Evolutionary conservation across 1,140 invertebrate species (phyloP).

Genomic region (Parapsyche elsis): DNA sequence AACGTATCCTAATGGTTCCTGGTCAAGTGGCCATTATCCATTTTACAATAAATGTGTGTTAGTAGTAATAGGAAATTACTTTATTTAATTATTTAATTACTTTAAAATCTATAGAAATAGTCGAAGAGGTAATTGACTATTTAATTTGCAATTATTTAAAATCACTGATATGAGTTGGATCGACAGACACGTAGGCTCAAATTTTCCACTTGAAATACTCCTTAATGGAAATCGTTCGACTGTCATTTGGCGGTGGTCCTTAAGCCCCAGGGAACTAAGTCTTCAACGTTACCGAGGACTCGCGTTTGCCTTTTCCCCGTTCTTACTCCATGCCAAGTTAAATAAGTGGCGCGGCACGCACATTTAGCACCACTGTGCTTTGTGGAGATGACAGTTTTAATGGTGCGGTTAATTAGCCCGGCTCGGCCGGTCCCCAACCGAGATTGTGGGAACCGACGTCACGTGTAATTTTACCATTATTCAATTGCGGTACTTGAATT

Average conservation of each 20-base stretch:
- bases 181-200: no score
- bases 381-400: conserved; percentile 29
- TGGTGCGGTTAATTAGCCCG: conserved; percentile 26
- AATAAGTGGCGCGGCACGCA: not conserved
- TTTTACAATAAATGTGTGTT: no score
- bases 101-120: no score
- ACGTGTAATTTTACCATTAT: conserved; percentile 12
- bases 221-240: not conserved
- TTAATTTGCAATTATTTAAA: no score
- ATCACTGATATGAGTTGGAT: not conserved
- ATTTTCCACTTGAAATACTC: no score
- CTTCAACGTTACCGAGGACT: not conserved
- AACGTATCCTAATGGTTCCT: no score
- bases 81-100: no score
- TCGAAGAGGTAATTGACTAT: no score
- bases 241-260: not conserved
- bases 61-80: no score
- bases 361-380: conserved; percentile 8
- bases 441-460: not conserved
- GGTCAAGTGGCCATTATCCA: no score
- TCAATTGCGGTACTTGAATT: not conserved
- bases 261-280: not conserved
- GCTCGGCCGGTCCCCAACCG: not conserved
- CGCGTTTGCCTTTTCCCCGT: not conserved
- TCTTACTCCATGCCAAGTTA: not conserved